Base-by-base conservation (phyloP, 1,140 invertebrate species). In the Stegodyphus dumicola region DNA sequence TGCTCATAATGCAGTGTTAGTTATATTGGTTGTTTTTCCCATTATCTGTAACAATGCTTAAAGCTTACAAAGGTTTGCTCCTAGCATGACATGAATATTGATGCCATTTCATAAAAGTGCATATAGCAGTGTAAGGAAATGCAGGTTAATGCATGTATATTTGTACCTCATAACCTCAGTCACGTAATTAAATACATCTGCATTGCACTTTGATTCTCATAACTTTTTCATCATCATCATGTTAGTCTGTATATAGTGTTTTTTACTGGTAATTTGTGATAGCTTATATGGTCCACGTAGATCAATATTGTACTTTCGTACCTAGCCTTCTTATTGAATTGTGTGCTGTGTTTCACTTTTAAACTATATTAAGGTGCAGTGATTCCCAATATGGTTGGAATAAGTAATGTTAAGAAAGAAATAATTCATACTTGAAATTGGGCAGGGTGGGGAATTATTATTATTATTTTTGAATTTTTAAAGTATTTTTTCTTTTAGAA, bases 261-360 rank as follows among this genome's bases (percentile, higher is more conserved):
- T 81, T 81, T 81, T 81, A 81, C 78, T 53, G 56, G 78, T 81
- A 81, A 81, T 73, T 81, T 81, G 78, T 81, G 78, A 81, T 81
- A 81, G 78, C 78, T 81, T 73, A 73, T 73, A 73, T 81, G 70
- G 78, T 81, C 78, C 78, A 81, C 73, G 78, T 81, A 71, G 78
- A 73, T 79, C 17, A 79, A 18, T 81, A 67, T 60, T 73, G 67
- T 71, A 53, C n/a, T 49, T 18, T 81, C n/a, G 11, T 67, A 17
- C 65, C 65, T 67, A 67, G 65, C 65, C 65, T 67, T 67, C 65
- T 67, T n/a, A 67, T 17, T 17, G 4, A 60, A 15, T 60, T 15
- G 15, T 60, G 65, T 67, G 17, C 65, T 67, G 65, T 67, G 65
- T 67, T 77, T 66, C 65, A 69, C 65, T 79, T 79, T 79, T 79